Percentiles rank a stretch among this genome's conserved stretches.
phyloP scores from a whole-genome alignment of 2,797 vertebrate species.

The Diplodus puntazzo region DNA sequence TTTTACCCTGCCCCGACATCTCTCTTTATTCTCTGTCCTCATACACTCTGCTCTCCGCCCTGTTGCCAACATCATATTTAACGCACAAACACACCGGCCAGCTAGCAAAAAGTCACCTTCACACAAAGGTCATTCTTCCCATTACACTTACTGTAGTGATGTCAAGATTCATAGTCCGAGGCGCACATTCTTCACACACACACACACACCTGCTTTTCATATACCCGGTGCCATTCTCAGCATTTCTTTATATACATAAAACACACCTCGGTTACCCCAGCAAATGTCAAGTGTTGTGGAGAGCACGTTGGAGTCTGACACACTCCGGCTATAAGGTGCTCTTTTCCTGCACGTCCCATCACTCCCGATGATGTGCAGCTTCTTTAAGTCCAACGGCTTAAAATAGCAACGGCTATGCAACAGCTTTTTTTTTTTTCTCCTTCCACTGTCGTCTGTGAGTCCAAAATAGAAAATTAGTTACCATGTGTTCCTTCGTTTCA shows the following conservation, averaged over 20 bases:
- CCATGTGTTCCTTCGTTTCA: conserved; percentile 38
- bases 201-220: conserved; percentile 34
- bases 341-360: conserved; percentile 41
- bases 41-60: conserved; percentile 28
- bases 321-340: conserved; percentile 29
- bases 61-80: conserved; percentile 76
- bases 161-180: conserved; percentile 58
- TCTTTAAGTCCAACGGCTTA: conserved; percentile 42
- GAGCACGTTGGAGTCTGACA: conserved; percentile 34
- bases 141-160: conserved; percentile 68
- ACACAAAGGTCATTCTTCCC: conserved; percentile 79
- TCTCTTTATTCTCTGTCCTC: conserved; percentile 33
- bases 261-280: conserved; percentile 28
- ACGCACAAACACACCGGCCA: conserved; percentile 73
- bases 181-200: conserved; percentile 12
- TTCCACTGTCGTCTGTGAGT: conserved; percentile 29
- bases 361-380: conserved; percentile 43
- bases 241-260: conserved; percentile 36
- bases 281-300: conserved; percentile 59
- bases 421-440: conserved; percentile 15
- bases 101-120: conserved; percentile 76
- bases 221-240: conserved; percentile 1
- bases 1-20: conserved; percentile 37
- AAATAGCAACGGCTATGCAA: conserved; percentile 49
- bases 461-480: conserved; percentile 47